These are phyloP conservation scores for Etheostoma cragini DNA, from an alignment of 2,113 vertebrate species.

Conservation along the genomic window DNA sequence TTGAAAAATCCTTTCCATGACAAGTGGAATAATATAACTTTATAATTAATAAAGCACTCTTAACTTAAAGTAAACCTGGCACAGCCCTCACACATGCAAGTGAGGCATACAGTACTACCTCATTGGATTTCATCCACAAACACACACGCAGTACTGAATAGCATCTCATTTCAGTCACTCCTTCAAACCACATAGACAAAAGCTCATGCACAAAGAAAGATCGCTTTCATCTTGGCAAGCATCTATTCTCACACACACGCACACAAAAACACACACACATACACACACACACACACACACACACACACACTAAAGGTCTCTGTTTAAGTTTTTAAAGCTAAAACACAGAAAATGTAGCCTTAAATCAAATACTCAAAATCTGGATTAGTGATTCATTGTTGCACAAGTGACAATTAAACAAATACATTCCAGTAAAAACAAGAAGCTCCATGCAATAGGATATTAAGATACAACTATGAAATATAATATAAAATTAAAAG, in stretches of 20 bases:
- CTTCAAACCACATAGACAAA: not conserved
- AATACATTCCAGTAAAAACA: not conserved
- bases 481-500: not conserved
- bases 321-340: not conserved
- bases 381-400: not conserved
- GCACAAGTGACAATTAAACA: slow-evolving; percentile 20
- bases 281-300: not conserved
- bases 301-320: not conserved
- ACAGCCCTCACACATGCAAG: not conserved
- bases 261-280: not conserved
- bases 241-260: not conserved
- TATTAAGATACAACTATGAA: no score
- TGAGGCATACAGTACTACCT: not conserved
- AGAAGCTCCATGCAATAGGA: not conserved
- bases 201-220: not conserved
- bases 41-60: no score
- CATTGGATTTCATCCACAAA: not conserved
- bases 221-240: no score
- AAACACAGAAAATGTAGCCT: not conserved
- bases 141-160: not conserved
- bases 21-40: not conserved
- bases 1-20: not conserved
- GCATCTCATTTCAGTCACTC: not conserved
- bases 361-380: slow-evolving; percentile 8
- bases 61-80: not conserved